Evolutionary conservation across 2,113 vertebrate species (phyloP).

Genomic region (Brachionichthys hirsutus): DNA sequence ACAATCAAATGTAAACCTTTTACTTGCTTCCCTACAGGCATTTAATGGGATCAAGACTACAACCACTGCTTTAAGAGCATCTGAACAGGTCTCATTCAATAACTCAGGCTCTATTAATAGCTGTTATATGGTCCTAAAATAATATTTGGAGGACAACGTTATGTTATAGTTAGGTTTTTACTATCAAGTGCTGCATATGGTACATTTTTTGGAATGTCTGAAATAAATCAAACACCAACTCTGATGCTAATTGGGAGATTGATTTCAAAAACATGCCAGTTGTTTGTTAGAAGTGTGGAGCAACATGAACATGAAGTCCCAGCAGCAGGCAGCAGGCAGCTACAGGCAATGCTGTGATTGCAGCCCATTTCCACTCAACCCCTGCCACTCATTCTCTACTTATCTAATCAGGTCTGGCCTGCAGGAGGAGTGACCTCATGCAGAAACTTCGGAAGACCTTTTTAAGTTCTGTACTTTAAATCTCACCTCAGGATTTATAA

Average conservation of each 20-base stretch:
- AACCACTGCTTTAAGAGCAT: too few species aligned
- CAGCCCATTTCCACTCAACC: neutral
- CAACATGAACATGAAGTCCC: neutral
- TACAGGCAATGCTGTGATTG: neutral
- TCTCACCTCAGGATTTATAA: constrained; percentile 13
- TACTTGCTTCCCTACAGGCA: neutral
- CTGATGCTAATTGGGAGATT: too few species aligned
- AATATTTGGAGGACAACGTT: too few species aligned
- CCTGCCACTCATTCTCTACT: neutral
- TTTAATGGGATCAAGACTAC: too few species aligned
- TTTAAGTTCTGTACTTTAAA: constrained; percentile 28
- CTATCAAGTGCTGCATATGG: too few species aligned
- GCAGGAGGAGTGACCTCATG: neutral
- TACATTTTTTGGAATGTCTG: too few species aligned
- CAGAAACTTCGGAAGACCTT: constrained; percentile 3
- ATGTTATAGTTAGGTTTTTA: too few species aligned
- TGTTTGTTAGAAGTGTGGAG: neutral
- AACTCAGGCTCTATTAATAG: too few species aligned
- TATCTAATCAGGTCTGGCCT: constrained; percentile 20
- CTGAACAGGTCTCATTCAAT: too few species aligned
- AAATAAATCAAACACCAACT: too few species aligned
- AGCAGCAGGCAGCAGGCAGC: neutral
- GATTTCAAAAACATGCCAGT: too few species aligned
- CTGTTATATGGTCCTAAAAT: too few species aligned
- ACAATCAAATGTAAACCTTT: neutral